phyloP scores from a whole-genome alignment of 2,113 vertebrate species.

The Dasyornis broadbenti region DNA sequence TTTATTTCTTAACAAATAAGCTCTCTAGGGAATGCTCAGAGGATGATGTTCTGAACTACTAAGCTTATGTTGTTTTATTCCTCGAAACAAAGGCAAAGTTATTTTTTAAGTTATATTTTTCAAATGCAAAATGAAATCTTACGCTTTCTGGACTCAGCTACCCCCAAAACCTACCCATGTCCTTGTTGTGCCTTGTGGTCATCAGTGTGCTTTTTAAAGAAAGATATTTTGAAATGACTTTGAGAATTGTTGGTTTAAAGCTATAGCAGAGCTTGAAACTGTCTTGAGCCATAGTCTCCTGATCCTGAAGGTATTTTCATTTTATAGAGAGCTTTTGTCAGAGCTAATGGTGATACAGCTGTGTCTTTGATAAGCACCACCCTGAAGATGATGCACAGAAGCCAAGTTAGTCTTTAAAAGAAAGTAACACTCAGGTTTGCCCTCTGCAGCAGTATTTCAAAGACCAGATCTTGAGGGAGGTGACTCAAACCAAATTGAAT shows the following conservation, averaged over 20 bases:
- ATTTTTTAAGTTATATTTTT: neutral
- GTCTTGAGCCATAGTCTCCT: neutral
- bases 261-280: neutral
- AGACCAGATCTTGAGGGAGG: neutral
- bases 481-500: rapidly evolving
- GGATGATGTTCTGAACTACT: neutral
- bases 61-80: neutral
- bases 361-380: neutral
- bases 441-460: neutral
- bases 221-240: neutral
- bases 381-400: neutral
- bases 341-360: neutral
- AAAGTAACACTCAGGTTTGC: neutral
- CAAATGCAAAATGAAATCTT: neutral
- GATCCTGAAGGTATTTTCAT: neutral
- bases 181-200: neutral
- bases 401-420: neutral
- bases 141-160: neutral
- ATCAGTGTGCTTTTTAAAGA: neutral
- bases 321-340: neutral
- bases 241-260: neutral
- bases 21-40: neutral
- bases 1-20: slow-evolving; percentile 32
- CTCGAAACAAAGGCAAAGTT: neutral
- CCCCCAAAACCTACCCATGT: neutral